Evolutionary conservation across 2,888 invertebrate genomes (phyloP).

Genomic region (Hydrotaea cyrtoneurina): DNA sequence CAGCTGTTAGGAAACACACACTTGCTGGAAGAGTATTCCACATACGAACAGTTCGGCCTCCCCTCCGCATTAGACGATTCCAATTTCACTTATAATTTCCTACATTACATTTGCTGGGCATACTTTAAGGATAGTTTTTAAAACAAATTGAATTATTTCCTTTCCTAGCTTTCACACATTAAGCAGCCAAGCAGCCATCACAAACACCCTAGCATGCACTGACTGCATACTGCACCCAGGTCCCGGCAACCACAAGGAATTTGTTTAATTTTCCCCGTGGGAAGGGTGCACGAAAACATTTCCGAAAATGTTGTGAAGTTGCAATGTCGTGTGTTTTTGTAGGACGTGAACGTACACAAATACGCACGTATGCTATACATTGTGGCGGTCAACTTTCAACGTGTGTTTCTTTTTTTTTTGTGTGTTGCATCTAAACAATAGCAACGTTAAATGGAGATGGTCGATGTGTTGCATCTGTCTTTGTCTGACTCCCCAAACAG

Average conservation of each 20-base stretch:
- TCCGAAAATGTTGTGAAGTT: background rate
- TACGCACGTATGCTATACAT: background rate
- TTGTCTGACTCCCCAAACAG: background rate
- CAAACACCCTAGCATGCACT: background rate
- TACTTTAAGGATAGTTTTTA: constrained; percentile 31
- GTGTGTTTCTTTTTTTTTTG: no score
- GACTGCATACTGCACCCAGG: background rate
- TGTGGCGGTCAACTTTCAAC: background rate
- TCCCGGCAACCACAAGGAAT: constrained; percentile 29
- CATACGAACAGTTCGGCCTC: no score
- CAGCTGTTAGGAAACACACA: no score
- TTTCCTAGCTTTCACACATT: background rate
- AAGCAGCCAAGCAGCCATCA: background rate
- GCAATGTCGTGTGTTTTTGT: background rate
- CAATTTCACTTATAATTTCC: constrained; percentile 17
- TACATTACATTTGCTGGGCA: constrained; percentile 14
- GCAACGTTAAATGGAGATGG: no score
- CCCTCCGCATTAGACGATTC: no score
- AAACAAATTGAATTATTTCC: constrained; percentile 40
- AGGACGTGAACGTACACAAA: background rate
- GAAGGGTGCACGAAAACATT: background rate
- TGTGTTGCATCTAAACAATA: background rate
- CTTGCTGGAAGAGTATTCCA: no score
- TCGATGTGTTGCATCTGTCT: background rate
- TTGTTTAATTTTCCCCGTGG: constrained; percentile 50